Percentiles rank a stretch among this genome's conserved stretches.
These are phyloP conservation scores for Habrosyne pyritoides DNA, from an alignment of 2,888 invertebrate species.

Conservation along the genomic window DNA sequence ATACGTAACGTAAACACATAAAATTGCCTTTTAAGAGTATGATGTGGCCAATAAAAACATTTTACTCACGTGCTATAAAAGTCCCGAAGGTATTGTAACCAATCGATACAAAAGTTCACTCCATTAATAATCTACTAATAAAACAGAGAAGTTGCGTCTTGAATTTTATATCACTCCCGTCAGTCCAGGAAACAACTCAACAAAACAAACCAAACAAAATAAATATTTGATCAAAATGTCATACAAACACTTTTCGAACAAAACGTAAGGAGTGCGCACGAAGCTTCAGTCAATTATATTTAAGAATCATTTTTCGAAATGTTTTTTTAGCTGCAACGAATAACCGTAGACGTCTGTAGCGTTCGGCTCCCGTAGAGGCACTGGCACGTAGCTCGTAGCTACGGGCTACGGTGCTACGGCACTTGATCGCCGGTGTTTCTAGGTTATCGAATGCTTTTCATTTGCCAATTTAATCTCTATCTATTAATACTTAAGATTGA, in stretches of 20 bases:
- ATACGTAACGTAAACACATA: too few species aligned
- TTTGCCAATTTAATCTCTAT: slow-evolving; percentile 25
- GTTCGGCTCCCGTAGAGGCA: slow-evolving; percentile 47
- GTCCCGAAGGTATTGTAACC: slow-evolving; percentile 17
- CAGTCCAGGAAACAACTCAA: slow-evolving; percentile 7
- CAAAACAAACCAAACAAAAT: too few species aligned
- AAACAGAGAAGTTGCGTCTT: slow-evolving; percentile 19
- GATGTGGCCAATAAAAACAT: not conserved
- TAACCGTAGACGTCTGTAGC: slow-evolving; percentile 55
- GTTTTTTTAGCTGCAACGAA: slow-evolving; percentile 6
- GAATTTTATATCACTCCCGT: slow-evolving; percentile 13
- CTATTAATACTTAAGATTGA: slow-evolving; percentile 16
- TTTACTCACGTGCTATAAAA: slow-evolving; percentile 23
- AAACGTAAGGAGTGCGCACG: not conserved
- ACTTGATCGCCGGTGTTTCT: slow-evolving; percentile 12
- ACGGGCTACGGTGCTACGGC: slow-evolving; percentile 12
- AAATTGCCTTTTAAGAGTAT: too few species aligned
- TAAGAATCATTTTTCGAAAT: slow-evolving; percentile 24
- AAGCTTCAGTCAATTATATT: slow-evolving; percentile 4
- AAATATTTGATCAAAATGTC: slow-evolving; percentile 9
- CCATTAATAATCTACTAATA: slow-evolving; percentile 19
- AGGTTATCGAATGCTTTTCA: slow-evolving; percentile 19
- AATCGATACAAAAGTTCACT: slow-evolving; percentile 42
- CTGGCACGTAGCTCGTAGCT: slow-evolving; percentile 47
- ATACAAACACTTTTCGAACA: not conserved